Evolutionary conservation across 2,797 vertebrate genomes (phyloP).

Genomic region (Silurus aristotelis): DNA sequence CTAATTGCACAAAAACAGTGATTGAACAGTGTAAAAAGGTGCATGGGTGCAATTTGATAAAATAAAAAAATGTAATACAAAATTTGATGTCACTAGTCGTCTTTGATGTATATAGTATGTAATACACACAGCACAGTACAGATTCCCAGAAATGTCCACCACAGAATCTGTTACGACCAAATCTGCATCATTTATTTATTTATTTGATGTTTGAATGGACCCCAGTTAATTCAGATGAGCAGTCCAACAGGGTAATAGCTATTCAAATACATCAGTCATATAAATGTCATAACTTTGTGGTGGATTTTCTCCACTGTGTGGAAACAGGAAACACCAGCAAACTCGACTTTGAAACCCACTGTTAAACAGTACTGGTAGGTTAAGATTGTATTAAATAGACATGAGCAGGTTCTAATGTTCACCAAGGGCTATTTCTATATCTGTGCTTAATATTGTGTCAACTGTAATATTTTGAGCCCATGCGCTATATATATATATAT

Average conservation of each 20-base stretch:
- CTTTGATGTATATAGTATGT: no score
- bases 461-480: conserved; percentile 18
- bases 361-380: neutral
- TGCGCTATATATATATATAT: no score
- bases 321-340: neutral
- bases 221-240: neutral
- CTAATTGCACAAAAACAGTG: neutral
- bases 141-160: no score
- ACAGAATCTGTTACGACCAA: no score
- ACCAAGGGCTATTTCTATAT: conserved; percentile 4
- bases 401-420: neutral
- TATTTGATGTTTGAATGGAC: neutral
- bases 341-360: neutral
- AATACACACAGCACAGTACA: no score
- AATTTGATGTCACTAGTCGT: neutral
- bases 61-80: no score
- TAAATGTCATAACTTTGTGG: neutral
- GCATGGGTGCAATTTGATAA: neutral
- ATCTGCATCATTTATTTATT: no score
- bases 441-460: conserved; percentile 8
- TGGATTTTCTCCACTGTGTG: neutral
- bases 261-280: no score
- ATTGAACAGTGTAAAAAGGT: neutral
- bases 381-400: neutral
- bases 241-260: neutral